Evolutionary conservation across 2,797 vertebrate genomes (phyloP), one percentile per base, ranked within the genome.

Genomic region (Bradypodion pumilum): DNA sequence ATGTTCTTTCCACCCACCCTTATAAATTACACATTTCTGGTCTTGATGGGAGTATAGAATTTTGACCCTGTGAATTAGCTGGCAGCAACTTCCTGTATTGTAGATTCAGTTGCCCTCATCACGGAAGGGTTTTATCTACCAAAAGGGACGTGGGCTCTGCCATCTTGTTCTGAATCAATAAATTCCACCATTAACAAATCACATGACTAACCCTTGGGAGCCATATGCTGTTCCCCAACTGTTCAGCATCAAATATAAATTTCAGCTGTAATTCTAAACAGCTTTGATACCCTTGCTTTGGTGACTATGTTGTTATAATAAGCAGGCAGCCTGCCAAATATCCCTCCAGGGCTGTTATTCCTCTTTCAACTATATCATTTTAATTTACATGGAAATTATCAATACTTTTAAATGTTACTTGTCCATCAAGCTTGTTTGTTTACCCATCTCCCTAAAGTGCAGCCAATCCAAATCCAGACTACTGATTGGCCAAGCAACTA

Each of bases 381-480:
- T 92, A 92, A 94, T 93, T 93, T 93, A 91, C 89, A 93, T 91
- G 88, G 89, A 92, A 93, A 93, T 94, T 86, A 93, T 87, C 2
- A 0, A 89, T 92, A 91, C 74, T 93, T 93, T 87, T 84, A 93
- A 93, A 88, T 84, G 78, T 85, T 90, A 73, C 87, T 92, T 93
- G 88, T 91, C 91, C 81, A 91, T 90, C 90, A 87, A 87, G 82
- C 52, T 79, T 89, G 75, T 92, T 92, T 92, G 88, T 92, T 92
- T 94, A n/a, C 82, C 56, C 85, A 7, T 85, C 13, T 92, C 74
- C 85, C 85, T 84, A 79, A 79, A 32, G 86, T 85, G 10, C 65
- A 82, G 74, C 84, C n/a, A 87, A 89, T 78, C 84, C 60, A 92
- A 91, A 91, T 81, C 44, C 40, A 79, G 91, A 83, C 78, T 72